Evolutionary conservation across 2,888 invertebrate genomes (phyloP).

Genomic region (Griposia aprilina): DNA sequence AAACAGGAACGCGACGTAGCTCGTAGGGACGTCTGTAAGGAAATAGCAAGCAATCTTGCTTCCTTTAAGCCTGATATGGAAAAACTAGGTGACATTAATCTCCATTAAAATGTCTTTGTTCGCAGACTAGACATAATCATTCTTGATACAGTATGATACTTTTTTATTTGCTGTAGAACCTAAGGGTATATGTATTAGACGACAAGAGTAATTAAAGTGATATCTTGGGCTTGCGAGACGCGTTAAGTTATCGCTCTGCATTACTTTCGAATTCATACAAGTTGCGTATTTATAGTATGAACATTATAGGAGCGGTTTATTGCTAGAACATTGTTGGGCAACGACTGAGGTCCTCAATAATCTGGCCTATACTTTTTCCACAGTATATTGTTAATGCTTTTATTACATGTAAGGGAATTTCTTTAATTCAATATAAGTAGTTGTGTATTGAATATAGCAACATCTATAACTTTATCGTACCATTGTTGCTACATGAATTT

Average conservation of each 20-base stretch:
- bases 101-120: conserved; percentile 32
- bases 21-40: background rate
- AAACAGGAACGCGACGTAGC: background rate
- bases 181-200: conserved; percentile 16
- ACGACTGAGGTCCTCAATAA: background rate
- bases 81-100: conserved; percentile 34
- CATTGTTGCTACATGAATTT: conserved; percentile 34
- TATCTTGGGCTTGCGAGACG: conserved; percentile 42
- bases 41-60: conserved; percentile 33
- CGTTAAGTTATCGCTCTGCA: conserved; percentile 38
- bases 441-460: conserved; percentile 20
- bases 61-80: conserved; percentile 24
- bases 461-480: conserved; percentile 31
- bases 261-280: conserved; percentile 60
- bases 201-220: conserved; percentile 41
- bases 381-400: background rate
- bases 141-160: conserved; percentile 13
- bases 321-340: conserved; percentile 33
- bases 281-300: conserved; percentile 55
- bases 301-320: conserved; percentile 26
- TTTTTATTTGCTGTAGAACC: background rate
- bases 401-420: conserved; percentile 8
- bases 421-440: conserved; percentile 10
- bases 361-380: conserved; percentile 10
- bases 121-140: conserved; percentile 9